Evolutionary conservation across 1,140 invertebrate species (phyloP), one percentile per base, ranked within the genome.

Genomic region (Aphis craccivora): DNA sequence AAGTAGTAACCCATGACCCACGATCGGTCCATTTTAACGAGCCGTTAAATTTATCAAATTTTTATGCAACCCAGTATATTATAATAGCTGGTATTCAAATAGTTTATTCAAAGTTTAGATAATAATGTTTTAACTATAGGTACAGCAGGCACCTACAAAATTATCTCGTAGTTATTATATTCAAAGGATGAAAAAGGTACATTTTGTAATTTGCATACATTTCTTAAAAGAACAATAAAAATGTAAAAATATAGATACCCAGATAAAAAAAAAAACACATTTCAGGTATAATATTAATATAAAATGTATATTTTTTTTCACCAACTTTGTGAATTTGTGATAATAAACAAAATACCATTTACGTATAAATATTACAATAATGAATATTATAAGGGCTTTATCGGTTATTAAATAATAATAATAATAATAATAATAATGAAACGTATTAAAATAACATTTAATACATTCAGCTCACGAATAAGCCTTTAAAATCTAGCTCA

Each of bases 41-140:
- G 30, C 60, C 60, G 60, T 76, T 76, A 76, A 76, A 76, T 76
- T 76, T 76, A 76, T 76, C 60, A 76, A 76, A 76, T 76, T 76
- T 67, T 76, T 76, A 76, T 76, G 60, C 60, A n/a, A 76, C 60
- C n/a, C 60, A n/a, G 14, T 35, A 76, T n/a, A 76, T n/a, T n/a
- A 67, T 67, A 67, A n/a, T 67, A 18, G 60, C 60, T 67, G 60
- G 30, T n/a, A n/a, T 67, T n/a, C 60, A 76, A 76, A 76, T 76
- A 76, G 60, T 76, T 76, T 76, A 76, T 76, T 76, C n/a, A 83
- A 83, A 83, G 76, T 83, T 83, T 37, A 37, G 76, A 83, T 83
- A 83, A 76, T 76, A 76, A 83, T 83, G 76, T 83, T 83, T 37
- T 83, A 83, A 83, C 76, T 37, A 3, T 37, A 83, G 60, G 30